Percentiles rank a stretch among this genome's conserved stretches.
Conservation (phyloP, 1,140 invertebrate species). For the Mesaphorura yosii region DNA sequence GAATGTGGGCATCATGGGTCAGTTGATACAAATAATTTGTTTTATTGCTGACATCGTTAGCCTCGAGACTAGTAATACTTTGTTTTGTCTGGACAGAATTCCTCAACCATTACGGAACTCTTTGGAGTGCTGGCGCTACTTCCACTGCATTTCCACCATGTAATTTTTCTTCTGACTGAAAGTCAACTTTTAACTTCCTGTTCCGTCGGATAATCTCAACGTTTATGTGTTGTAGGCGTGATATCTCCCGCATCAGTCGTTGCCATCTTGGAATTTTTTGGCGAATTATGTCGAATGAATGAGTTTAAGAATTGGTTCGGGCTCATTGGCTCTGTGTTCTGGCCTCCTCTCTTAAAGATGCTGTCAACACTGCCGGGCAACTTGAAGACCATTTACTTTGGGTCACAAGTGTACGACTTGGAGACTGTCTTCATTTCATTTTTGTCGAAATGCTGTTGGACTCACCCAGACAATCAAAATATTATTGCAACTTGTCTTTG, state of each 20-base stretch:
- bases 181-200: too few species aligned
- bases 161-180: too few species aligned
- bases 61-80: too few species aligned
- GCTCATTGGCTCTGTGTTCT: constrained; percentile 64
- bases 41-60: background rate
- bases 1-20: constrained; percentile 23
- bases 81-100: too few species aligned
- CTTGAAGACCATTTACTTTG: constrained; percentile 26
- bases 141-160: too few species aligned
- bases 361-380: constrained; percentile 44
- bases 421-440: constrained; percentile 63
- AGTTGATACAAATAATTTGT: background rate
- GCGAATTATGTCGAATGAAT: constrained; percentile 62
- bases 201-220: too few species aligned
- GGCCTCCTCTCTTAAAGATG: constrained; percentile 63
- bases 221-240: background rate
- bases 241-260: constrained; percentile 11
- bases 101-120: constrained; percentile 18
- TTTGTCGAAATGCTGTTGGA: constrained; percentile 64
- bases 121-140: constrained; percentile 4
- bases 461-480: constrained; percentile 71
- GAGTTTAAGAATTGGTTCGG: constrained; percentile 78
- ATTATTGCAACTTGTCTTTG: constrained; percentile 64
- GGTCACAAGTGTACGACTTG: constrained; percentile 38
- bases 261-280: constrained; percentile 64